phyloP scores from a whole-genome alignment of 2,797 vertebrate species.

The Pseudochirops corinnae region DNA sequence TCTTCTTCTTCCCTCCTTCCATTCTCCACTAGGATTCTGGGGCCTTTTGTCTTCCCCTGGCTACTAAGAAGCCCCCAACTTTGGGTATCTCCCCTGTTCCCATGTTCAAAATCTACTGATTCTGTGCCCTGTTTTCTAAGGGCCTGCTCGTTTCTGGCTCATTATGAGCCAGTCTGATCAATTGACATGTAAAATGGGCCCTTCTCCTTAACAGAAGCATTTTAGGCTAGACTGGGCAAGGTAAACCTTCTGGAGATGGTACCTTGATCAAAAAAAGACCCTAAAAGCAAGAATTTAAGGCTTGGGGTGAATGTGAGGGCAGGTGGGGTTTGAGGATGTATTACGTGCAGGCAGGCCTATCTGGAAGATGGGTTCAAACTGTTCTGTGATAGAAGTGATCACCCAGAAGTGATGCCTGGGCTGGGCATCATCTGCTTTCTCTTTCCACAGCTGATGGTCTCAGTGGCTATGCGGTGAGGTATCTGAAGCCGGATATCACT shows the following conservation, averaged over 20 bases:
- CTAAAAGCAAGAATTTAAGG: background rate
- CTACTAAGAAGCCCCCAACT: too few species aligned
- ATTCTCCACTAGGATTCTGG: background rate
- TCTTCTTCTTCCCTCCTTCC: background rate
- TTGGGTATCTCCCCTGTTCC: background rate
- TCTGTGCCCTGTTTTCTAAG: background rate
- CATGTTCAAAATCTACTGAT: background rate
- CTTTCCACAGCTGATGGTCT: constrained; percentile 72
- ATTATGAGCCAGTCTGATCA: background rate
- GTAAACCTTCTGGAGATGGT: background rate
- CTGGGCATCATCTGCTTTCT: background rate
- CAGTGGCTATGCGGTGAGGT: constrained; percentile 76
- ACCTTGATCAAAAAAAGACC: too few species aligned
- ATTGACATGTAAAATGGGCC: background rate
- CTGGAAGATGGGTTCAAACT: fast-evolving
- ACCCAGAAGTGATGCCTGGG: fast-evolving
- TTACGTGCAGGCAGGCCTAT: too few species aligned
- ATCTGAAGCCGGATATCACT: constrained; percentile 78
- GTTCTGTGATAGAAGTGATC: background rate
- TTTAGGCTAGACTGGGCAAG: background rate
- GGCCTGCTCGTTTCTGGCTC: background rate
- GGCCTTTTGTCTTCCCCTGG: background rate
- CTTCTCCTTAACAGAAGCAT: background rate
- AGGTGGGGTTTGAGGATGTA: background rate
- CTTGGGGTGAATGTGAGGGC: background rate